Base-by-base conservation (phyloP, 2,113 vertebrate species). In the Anser cygnoides region DNA sequence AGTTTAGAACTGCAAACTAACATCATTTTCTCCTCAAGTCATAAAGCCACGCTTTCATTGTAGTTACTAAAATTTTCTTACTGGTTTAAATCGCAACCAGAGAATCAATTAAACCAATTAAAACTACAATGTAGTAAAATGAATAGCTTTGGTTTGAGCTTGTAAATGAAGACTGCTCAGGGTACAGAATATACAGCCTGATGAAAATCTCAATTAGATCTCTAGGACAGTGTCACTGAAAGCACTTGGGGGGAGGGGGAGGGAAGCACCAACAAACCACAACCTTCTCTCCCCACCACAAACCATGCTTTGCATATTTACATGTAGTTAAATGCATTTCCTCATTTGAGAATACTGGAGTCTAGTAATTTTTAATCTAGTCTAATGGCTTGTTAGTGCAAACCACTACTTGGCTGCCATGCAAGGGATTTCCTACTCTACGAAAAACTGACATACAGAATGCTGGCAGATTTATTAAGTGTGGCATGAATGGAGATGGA, bases 341-440 rank as follows among this genome's bases (percentile, higher is more conserved):
- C 79, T 90, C 39, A 86, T 77, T 74, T 85, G 39, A 91, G 49
- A 65, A 50, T 55, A 73, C 49, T 33, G 8, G 9, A 78, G 11
- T 66, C 83, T 35, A 89, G 71, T 91, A 1, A 59, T 70, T 93
- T 95, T 94, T 87, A 93, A 88, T 84, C 78, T 80, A 89, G 6
- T 37, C 83, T 93, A 86, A 76, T 20, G 54, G 26, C 81, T 97
- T 84, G 92, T 98, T 98, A 98, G 95, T 97, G 92, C 87, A 93
- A 92, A 97, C 88, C 91, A 67, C 43, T 87, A 63, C 67, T 80
- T 52, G 93, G 46, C 68, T 95, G 65, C 72, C 97, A 97, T 97
- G 97, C 95, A 92, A 74, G 80, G 55, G 35, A 75, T 44, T 76
- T 89, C 94, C 94, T 95, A 55, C 52, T 89, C 81, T 63, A 89